These are phyloP conservation scores for Machaerirhynchus nigripectus DNA, from an alignment of 2,113 vertebrate genomes.

Conservation along the genomic window DNA sequence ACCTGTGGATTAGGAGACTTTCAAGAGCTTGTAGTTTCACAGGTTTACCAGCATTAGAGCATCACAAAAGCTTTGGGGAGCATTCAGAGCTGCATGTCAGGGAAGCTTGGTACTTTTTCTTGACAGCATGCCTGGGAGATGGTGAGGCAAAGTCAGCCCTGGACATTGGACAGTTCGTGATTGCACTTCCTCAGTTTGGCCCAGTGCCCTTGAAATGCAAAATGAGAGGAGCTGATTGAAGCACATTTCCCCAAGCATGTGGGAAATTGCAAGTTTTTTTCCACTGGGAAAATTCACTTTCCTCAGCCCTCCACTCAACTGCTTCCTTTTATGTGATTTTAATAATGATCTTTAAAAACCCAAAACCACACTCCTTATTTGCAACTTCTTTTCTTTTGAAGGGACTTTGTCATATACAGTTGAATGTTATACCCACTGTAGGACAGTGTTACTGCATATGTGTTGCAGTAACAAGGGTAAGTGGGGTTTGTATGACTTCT, in stretches of 20 bases:
- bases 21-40: background rate
- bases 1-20: background rate
- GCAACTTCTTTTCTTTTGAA: background rate
- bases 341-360: background rate
- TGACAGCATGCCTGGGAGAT: background rate
- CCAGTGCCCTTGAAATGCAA: background rate
- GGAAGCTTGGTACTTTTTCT: background rate
- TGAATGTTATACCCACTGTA: background rate
- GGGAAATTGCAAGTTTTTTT: background rate
- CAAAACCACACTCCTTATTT: background rate
- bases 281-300: background rate
- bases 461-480: background rate
- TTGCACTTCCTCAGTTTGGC: background rate
- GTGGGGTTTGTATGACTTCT: background rate
- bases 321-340: background rate
- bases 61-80: background rate
- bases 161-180: background rate
- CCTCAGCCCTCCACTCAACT: background rate
- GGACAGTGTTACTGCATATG: background rate
- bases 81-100: fast-evolving
- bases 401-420: background rate
- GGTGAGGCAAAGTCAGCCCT: background rate
- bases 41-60: background rate
- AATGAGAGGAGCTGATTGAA: background rate
- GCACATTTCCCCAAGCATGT: background rate